These are phyloP conservation scores for Acropora yongei DNA, from an alignment of 64 coral and sea anemone genomes.

Conservation along the genomic window DNA sequence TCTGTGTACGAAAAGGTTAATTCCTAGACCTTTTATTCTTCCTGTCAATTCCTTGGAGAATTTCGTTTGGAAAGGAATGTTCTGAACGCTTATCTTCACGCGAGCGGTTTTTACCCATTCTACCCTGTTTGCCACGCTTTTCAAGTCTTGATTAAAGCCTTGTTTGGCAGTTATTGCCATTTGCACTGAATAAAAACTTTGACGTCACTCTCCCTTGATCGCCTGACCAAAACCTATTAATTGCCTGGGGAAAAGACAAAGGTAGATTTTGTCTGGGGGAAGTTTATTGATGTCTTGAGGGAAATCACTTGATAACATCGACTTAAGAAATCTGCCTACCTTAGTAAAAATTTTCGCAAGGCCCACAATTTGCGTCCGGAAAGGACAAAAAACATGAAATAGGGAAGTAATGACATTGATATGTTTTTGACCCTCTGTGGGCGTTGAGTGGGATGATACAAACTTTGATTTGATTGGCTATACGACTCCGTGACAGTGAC, in stretches of 20 bases:
- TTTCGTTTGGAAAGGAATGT: neutral
- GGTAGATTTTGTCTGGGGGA: neutral
- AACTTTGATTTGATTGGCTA: slow-evolving; percentile 38
- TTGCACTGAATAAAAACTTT: too few species aligned
- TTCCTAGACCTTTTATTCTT: neutral
- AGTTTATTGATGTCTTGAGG: neutral
- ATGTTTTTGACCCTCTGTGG: slow-evolving; percentile 9
- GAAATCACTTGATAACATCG: neutral
- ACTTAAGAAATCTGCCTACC: neutral
- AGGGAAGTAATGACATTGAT: neutral
- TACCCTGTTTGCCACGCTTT: neutral
- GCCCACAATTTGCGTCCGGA: neutral
- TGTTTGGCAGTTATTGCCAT: neutral
- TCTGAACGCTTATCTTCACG: neutral
- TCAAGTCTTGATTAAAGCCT: neutral
- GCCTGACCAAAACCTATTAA: neutral
- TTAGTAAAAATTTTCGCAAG: neutral
- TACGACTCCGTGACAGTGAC: neutral
- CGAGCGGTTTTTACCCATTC: too few species aligned
- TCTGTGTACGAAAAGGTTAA: too few species aligned
- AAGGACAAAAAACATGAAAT: neutral
- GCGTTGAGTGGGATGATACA: slow-evolving; percentile 48
- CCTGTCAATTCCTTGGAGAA: neutral
- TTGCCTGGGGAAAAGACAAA: neutral
- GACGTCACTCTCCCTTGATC: neutral